Evolutionary conservation across 1,140 invertebrate species (phyloP).

Genomic region (Cydia pomonella): DNA sequence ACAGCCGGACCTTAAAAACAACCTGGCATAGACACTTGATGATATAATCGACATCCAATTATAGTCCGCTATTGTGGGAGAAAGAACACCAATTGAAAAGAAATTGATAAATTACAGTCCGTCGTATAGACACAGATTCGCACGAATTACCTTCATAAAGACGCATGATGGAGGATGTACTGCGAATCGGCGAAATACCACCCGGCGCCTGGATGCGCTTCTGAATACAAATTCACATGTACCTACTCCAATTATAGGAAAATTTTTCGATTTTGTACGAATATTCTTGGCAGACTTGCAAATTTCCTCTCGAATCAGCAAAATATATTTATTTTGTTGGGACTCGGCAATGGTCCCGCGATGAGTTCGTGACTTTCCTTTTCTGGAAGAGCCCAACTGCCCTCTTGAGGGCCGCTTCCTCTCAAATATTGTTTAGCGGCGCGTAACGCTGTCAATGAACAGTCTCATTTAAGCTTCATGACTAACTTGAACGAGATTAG

Average conservation of each 20-base stretch:
- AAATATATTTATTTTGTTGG: slow-evolving; percentile 78
- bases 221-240: slow-evolving; percentile 80
- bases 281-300: slow-evolving; percentile 81
- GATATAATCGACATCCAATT: too few relatives aligned
- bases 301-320: slow-evolving; percentile 76
- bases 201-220: slow-evolving; percentile 69
- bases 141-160: slow-evolving; percentile 75
- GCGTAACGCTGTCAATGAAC: slow-evolving; percentile 28
- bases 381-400: slow-evolving; percentile 47
- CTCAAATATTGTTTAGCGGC: slow-evolving; percentile 32
- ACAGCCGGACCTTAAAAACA: too few relatives aligned
- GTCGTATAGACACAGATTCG: slow-evolving; percentile 46
- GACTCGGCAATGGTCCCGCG: slow-evolving; percentile 56
- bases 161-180: slow-evolving; percentile 74
- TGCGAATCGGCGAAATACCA: slow-evolving; percentile 73
- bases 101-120: slow-evolving; percentile 33
- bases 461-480: slow-evolving; percentile 27
- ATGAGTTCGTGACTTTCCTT: slow-evolving; percentile 63
- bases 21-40: too few relatives aligned
- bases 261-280: slow-evolving; percentile 79
- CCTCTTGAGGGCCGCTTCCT: slow-evolving; percentile 36
- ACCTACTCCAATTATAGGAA: slow-evolving; percentile 78
- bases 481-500: slow-evolving; percentile 18
- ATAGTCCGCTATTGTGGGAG: not conserved
- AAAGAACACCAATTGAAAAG: not conserved